Base-by-base conservation (phyloP, 2,888 invertebrate species). In the Thumatha senex region DNA sequence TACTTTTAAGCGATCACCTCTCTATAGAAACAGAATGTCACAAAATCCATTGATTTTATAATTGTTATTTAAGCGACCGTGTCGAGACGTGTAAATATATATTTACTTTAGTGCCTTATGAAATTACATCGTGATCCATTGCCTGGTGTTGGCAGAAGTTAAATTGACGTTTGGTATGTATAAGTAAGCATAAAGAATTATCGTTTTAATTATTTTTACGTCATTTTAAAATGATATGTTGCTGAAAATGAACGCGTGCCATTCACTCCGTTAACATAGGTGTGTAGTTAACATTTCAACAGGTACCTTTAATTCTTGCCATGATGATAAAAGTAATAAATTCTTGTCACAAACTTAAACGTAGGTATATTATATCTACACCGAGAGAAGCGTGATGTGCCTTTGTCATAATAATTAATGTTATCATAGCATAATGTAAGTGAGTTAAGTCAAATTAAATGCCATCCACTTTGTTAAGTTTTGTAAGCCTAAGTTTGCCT, bases 391-490 rank as follows among this genome's bases (percentile, higher is more conserved):
- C 77, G 74, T 85, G 72, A 86, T 83, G 88, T 89, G 89, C 89
- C 90, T 88, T 89, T 80, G 80, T 85, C 85, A 80, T 89, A 84
- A 84, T 85, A 82, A 85, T 82, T 82, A 67, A 84, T 79, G 74
- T 84, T 84, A 78, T 78, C 79, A 78, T 80, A 79, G 81, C 72
- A 78, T 80, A 78, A 71, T 83, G 46, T 91, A 90, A 90, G 90
- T 85, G 86, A 83, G 89, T 88, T 91, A 91, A 91, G 91, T 91
- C 90, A 90, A 87, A 86, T 87, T 86, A 87, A 89, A 91, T 91
- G 91, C 91, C 91, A 91, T 91, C 90, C 90, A 90, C 86, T 89
- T 90, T 89, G 90, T 90, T 91, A 89, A 91, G 90, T 89, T 91
- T 89, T 89, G 80, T 84, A 80, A 82, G 80, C 76, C 72, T 89